phyloP scores from a whole-genome alignment of 2,113 vertebrate species.

The Bos indicus region DNA sequence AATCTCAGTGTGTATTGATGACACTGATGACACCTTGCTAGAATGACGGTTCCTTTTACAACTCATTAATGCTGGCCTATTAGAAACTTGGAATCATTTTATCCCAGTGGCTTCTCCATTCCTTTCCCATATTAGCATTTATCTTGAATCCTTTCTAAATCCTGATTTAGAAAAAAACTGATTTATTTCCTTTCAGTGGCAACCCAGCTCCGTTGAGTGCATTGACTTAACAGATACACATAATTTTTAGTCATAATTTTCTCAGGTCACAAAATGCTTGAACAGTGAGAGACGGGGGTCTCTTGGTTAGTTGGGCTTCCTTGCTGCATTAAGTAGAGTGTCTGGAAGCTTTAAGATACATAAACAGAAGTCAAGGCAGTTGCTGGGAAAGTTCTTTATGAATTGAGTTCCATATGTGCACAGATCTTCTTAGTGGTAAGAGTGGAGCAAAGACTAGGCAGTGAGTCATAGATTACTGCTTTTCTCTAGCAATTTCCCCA shows the following conservation, averaged over 20 bases:
- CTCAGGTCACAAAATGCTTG: background rate
- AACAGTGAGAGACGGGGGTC: background rate
- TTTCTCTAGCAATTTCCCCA: conserved; percentile 58
- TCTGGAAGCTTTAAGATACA: background rate
- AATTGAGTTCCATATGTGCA: background rate
- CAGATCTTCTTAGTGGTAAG: background rate
- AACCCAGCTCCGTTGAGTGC: background rate
- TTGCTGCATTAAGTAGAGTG: background rate
- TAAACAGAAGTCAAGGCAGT: background rate
- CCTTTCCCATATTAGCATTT: background rate
- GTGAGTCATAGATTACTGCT: conserved; percentile 11
- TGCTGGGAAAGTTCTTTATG: background rate
- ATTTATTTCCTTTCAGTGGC: background rate
- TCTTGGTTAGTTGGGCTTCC: background rate
- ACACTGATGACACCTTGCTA: background rate
- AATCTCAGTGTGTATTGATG: background rate
- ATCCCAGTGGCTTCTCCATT: background rate
- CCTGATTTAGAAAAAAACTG: background rate
- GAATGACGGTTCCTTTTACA: background rate
- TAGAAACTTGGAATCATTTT: background rate
- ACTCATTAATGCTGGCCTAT: background rate
- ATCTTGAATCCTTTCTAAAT: background rate
- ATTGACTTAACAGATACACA: background rate
- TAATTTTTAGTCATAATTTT: background rate
- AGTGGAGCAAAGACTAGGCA: background rate